A percentile compares a stretch with the other conserved stretches of the same genome.
phyloP scores from a whole-genome alignment of 2,113 vertebrate species.

The Todiramphus chloris region DNA sequence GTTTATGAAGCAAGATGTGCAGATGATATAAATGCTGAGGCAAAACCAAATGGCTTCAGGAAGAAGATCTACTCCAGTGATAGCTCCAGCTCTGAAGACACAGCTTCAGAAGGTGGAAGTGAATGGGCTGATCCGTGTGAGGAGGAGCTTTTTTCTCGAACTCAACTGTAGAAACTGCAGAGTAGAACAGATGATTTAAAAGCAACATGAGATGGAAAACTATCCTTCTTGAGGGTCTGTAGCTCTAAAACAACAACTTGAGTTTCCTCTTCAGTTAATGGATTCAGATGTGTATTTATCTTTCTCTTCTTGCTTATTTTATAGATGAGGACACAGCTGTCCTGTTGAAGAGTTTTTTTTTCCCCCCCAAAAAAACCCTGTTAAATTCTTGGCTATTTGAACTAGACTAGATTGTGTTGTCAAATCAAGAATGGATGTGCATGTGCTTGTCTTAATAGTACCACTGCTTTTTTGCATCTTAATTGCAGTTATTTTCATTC shows the following conservation, averaged over 20 bases:
- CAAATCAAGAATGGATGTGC: constrained; percentile 88
- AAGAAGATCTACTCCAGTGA: constrained; percentile 79
- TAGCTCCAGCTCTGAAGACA: constrained; percentile 81
- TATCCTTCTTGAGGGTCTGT: constrained; percentile 79
- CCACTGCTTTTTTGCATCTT: constrained; percentile 81
- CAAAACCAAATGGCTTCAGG: constrained; percentile 70
- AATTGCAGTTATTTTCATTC: constrained; percentile 74
- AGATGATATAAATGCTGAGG: constrained; percentile 74
- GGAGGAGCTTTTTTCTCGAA: constrained; percentile 80
- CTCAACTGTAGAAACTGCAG: constrained; percentile 79
- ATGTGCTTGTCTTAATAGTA: constrained; percentile 89
- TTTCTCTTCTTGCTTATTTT: constrained; percentile 83
- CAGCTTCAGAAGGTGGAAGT: constrained; percentile 80
- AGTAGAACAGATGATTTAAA: constrained; percentile 58
- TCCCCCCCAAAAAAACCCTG: constrained; percentile 36
- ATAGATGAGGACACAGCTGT: constrained; percentile 79
- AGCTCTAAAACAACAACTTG: constrained; percentile 80
- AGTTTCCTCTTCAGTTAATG: constrained; percentile 86
- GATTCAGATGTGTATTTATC: constrained; percentile 83
- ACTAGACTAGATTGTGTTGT: constrained; percentile 89
- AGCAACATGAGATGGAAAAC: constrained; percentile 64
- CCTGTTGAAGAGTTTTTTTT: constrained; percentile 72
- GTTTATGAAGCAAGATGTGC: constrained; percentile 88
- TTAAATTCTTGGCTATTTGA: constrained; percentile 84
- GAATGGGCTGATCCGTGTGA: constrained; percentile 79